Base-by-base conservation (phyloP, 2,888 invertebrate species). In the Tillus elongatus region DNA sequence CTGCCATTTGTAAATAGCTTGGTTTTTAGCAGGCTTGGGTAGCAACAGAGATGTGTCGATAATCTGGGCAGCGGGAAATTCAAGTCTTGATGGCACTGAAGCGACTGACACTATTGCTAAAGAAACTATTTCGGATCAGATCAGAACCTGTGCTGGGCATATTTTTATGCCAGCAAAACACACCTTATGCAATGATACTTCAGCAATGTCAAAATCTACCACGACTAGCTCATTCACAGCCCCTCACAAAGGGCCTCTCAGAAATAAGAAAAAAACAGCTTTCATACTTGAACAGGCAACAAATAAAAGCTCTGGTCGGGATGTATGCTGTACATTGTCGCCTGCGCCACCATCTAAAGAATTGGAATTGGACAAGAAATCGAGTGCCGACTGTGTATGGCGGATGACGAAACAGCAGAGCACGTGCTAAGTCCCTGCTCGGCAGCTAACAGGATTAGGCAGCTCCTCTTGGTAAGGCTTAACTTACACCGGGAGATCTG, bases 221-320 rank as follows among this genome's bases (percentile, higher is more conserved):
- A 19, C 6, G 24, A 19, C n/a, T 19, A n/a, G 24, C 6, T n/a
- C 24, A 19, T 19, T 19, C 24, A n/a, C 6, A 19, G n/a, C 6
- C 24, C 24, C 24, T 19, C 24, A 19, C 24, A 19, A 19, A 19
- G 24, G 24, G 24, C n/a, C 6, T n/a, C n/a, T 19, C 24, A n/a
- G n/a, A 19, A n/a, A 19, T 8, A 19, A 19, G 24, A n/a, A 19
- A 6, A 6, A 19, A 19, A 19, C 6, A 19, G 6, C 24, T 19
- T 8, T 19, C n/a, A n/a, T 6, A 19, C 6, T n/a, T 19, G 6
- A 19, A 19, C 24, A 19, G 24, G 6, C 6, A 19, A 19, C 6
- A 19, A 19, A 19, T 19, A n/a, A 19, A 19, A 19, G 24, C 24
- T n/a, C 24, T 19, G n/a, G n/a, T 19, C 6, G 6, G 24, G 6